Conservation (phyloP, 37 sponge, comb jelly and placozoan species). For the Oscarella lobularis region DNA sequence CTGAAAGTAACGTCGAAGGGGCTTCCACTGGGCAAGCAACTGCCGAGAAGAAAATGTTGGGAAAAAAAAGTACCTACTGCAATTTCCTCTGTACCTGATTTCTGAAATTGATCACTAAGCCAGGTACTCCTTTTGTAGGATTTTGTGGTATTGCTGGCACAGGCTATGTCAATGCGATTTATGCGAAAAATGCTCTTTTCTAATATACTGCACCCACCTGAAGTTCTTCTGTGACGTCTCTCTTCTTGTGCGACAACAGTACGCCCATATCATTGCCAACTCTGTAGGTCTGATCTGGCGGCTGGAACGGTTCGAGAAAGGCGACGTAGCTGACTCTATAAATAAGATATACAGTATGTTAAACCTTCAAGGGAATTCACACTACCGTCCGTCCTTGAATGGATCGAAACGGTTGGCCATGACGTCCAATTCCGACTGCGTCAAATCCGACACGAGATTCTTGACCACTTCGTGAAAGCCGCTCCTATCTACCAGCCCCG, state of each 20-base stretch:
- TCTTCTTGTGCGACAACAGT: background rate
- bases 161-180: background rate
- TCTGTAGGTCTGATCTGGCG: constrained; percentile 1
- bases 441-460: background rate
- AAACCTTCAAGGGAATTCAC: background rate
- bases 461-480: background rate
- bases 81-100: background rate
- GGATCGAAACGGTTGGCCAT: background rate
- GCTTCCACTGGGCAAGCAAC: background rate
- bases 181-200: background rate
- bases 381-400: background rate
- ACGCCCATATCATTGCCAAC: background rate
- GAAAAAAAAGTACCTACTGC: background rate
- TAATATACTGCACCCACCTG: background rate
- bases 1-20: background rate
- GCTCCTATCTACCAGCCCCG: background rate
- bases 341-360: background rate
- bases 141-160: background rate
- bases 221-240: background rate
- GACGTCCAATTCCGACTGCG: background rate
- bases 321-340: background rate
- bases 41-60: background rate
- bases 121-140: constrained; percentile 1
- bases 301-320: constrained; percentile 1
- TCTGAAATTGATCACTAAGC: background rate